Conservation (phyloP, 2,113 vertebrate species). For the Xiphophorus hellerii region DNA sequence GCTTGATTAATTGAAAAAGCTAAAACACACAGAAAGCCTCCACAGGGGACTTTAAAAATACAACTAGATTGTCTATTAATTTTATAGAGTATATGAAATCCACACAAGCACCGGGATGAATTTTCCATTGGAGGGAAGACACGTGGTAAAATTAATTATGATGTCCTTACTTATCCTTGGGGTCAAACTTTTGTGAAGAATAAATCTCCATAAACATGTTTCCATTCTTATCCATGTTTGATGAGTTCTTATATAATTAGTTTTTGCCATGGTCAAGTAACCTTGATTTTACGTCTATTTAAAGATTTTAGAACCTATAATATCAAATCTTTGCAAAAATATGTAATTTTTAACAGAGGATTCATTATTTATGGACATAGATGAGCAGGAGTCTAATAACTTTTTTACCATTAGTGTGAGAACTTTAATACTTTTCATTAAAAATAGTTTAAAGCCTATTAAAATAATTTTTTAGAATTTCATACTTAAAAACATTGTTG, state of each 20-base stretch:
- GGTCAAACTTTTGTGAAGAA: conserved; percentile 41
- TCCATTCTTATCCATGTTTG: neutral
- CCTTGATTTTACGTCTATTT: too few species aligned
- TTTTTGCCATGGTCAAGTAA: neutral
- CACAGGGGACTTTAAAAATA: conserved; percentile 49
- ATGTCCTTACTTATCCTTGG: conserved; percentile 37
- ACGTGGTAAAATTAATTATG: conserved; percentile 35
- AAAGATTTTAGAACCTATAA: too few species aligned
- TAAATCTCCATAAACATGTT: conserved; percentile 47
- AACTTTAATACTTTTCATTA: too few species aligned
- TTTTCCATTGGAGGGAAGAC: conserved; percentile 29
- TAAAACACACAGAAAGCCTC: conserved; percentile 36
- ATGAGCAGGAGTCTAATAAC: too few species aligned
- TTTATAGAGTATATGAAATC: conserved; percentile 21
- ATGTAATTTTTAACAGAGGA: too few species aligned
- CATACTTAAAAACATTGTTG: too few species aligned
- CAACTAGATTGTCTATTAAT: conserved; percentile 40
- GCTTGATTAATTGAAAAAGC: conserved; percentile 51
- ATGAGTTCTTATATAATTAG: too few species aligned
- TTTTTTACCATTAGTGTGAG: too few species aligned
- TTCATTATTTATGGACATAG: too few species aligned
- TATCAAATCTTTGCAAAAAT: too few species aligned
- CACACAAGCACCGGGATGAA: conserved; percentile 17
- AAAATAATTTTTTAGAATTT: too few species aligned
- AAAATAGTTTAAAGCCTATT: too few species aligned